Base-by-base conservation (phyloP, 2,797 vertebrate genomes). In the Sciurus carolinensis region DNA sequence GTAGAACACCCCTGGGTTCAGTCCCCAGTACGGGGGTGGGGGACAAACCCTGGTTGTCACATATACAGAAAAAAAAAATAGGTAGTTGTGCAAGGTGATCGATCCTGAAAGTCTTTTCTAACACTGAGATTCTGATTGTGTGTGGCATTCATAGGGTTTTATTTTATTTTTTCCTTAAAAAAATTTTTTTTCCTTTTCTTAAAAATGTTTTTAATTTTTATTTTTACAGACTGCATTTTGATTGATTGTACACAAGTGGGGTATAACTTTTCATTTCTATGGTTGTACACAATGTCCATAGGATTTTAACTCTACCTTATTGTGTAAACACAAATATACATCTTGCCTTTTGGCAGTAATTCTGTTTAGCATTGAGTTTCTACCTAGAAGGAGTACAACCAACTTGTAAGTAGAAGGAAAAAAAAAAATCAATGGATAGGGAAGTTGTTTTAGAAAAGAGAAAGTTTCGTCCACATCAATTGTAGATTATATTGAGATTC, bases 361-460 rank as follows among this genome's bases (percentile, higher is more conserved):
- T 95, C 39, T 92, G 36, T 84, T 95, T 83, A 75, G 42, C n/a
- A 77, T 66, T 95, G 86, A 94, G 44, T 10, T 87, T 97, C 59
- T 90, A 91, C 54, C 28, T 89, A 92, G 14, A 47, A 11, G 93
- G 76, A 71, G 44, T 87, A 69, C n/a, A 36, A 26, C 26, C 76
- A 83, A 52, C 33, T 79, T 81, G 47, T 72, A 82, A 89, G 44
- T 69, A 73, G 87, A 91, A 95, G 75, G 14, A 54, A 17, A 2
- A 20, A 84, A 75, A 95, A 59, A 24, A 77, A 75, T 57, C 75
- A 57, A 44, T 52, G 5, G 24, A 39, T 80, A 30, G 36, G 30
- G 36, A 83, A 22, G 33, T 84, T 71, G 44, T 89, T 94, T 77
- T 87, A 84, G 87, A 71, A 83, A 84, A 79, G 33, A 92, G 66